phyloP scores from a whole-genome alignment of 2,888 invertebrate genomes.

The Smittia sp. region DNA sequence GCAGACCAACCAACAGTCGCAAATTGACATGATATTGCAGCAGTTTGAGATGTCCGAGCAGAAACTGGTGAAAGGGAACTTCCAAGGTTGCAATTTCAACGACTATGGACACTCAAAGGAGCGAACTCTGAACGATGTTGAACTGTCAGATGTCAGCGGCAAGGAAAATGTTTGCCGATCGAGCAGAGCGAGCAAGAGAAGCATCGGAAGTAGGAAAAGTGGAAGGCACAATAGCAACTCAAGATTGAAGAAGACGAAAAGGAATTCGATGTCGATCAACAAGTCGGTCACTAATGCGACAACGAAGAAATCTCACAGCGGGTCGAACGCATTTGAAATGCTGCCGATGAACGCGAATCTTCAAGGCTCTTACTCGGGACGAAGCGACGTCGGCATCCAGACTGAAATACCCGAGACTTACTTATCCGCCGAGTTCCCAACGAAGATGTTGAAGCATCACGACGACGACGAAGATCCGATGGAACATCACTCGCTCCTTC shows the following conservation, averaged over 20 bases:
- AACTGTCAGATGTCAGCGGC: conserved; percentile 9
- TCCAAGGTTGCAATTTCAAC: not conserved
- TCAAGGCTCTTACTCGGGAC: conserved; percentile 54
- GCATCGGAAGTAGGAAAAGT: conserved; percentile 25
- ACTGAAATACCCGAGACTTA: conserved; percentile 56
- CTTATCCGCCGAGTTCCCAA: conserved; percentile 44
- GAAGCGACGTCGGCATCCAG: conserved; percentile 60
- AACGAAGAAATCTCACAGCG: conserved; percentile 26
- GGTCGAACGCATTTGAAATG: not conserved
- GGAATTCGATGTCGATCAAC: conserved; percentile 16
- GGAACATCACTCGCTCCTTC: conserved; percentile 44
- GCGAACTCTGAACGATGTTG: not conserved
- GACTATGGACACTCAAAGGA: not conserved
- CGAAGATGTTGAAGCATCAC: conserved; percentile 37
- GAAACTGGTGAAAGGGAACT: conserved; percentile 22
- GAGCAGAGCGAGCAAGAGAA: conserved; percentile 19
- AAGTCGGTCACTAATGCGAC: not conserved
- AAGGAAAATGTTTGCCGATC: conserved; percentile 1
- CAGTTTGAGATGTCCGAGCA: conserved; percentile 40
- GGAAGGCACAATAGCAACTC: not conserved
- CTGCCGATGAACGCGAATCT: conserved; percentile 33
- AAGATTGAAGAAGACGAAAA: conserved; percentile 2
- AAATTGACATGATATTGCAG: conserved; percentile 51
- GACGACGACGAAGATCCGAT: conserved; percentile 45
- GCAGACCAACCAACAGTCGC: conserved; percentile 52